Conservation (phyloP, 2,888 invertebrate species). For the Rotaria sp. region DNA sequence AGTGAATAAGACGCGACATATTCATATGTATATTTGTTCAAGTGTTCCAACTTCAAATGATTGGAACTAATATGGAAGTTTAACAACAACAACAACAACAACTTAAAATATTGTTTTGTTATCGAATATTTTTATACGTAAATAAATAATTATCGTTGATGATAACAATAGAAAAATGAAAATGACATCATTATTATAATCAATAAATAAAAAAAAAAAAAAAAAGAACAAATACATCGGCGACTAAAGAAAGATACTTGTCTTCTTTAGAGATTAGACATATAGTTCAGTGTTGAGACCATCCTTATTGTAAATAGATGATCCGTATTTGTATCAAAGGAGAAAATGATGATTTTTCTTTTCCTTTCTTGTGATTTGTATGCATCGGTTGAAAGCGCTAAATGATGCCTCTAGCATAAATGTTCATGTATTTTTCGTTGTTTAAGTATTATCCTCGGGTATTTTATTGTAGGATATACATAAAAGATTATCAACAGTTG, state of each 20-base stretch:
- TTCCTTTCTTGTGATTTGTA: neutral
- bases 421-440: neutral
- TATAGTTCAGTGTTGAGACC: neutral
- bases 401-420: neutral
- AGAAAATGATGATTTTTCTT: neutral
- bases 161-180: neutral
- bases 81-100: neutral
- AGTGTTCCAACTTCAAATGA: constrained; percentile 21
- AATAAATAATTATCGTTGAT: too few relatives aligned
- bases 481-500: constrained; percentile 5
- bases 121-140: neutral
- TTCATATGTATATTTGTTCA: constrained; percentile 4
- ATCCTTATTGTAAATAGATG: constrained; percentile 18
- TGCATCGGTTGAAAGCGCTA: neutral
- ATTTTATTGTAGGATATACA: neutral
- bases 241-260: neutral
- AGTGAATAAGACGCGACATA: neutral
- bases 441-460: neutral
- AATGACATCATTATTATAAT: neutral
- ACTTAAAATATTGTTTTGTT: neutral
- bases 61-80: neutral
- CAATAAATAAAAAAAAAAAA: neutral
- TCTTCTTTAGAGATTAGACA: neutral
- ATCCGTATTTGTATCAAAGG: neutral
- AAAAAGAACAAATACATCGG: neutral